These are phyloP conservation scores for Galagoides demidoff DNA, from an alignment of 2,797 vertebrate genomes.

Conservation along the genomic window DNA sequence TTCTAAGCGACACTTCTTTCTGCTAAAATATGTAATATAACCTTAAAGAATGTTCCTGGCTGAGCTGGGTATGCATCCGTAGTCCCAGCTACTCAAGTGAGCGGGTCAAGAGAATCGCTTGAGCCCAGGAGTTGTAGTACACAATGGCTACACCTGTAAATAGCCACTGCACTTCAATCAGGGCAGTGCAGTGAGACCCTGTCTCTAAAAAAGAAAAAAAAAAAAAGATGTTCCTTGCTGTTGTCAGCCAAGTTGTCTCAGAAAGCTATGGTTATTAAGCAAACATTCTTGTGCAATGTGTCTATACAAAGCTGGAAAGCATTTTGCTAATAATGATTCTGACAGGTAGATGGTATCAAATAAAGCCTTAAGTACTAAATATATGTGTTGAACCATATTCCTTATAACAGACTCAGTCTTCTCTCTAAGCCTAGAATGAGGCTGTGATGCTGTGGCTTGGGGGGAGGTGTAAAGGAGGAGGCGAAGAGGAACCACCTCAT, in stretches of 20 bases:
- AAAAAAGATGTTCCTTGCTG: neutral
- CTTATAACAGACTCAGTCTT: neutral
- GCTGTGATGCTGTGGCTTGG: neutral
- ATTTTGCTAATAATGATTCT: conserved; percentile 1
- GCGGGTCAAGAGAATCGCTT: neutral
- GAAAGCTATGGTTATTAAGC: neutral
- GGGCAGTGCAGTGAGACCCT: neutral
- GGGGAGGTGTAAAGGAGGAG: neutral
- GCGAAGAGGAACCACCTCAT: neutral
- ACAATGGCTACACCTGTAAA: neutral
- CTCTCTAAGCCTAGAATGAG: neutral
- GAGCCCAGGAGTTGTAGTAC: too few species aligned
- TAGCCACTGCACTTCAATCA: neutral
- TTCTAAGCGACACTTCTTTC: conserved; percentile 48
- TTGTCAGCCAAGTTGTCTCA: neutral
- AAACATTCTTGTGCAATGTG: neutral
- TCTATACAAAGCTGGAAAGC: neutral
- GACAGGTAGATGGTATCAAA: neutral
- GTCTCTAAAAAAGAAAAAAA: neutral
- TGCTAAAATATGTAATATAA: neutral
- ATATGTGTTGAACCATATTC: neutral
- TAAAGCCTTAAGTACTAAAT: neutral
- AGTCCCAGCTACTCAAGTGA: neutral
- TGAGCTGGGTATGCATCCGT: neutral
- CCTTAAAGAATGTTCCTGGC: neutral